Conservation (phyloP, 1,140 invertebrate species). For the Tyrophagus putrescentiae region DNA sequence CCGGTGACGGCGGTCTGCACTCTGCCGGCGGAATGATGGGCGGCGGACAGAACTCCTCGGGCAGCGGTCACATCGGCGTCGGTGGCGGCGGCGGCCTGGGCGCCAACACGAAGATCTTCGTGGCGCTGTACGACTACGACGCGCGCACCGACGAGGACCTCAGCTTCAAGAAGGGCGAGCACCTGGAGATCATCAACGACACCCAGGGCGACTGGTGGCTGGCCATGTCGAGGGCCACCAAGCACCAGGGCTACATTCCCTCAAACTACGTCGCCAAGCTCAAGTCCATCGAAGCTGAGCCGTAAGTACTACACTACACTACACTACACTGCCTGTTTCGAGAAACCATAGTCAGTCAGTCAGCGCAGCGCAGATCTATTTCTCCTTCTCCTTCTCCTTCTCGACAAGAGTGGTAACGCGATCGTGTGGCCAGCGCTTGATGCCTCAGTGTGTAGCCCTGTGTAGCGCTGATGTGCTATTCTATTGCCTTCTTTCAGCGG, state of each 20-base stretch:
- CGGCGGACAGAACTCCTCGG: constrained; percentile 4
- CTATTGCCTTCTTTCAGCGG: no score
- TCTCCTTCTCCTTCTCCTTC: no score
- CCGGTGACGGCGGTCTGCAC: no score
- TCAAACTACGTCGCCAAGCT: constrained; percentile 98
- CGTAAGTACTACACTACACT: constrained; percentile 53
- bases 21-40: neutral
- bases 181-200: constrained; percentile 94
- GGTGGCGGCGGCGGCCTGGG: neutral
- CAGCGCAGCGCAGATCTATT: no score
- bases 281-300: constrained; percentile 97
- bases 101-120: constrained; percentile 48
- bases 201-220: constrained; percentile 99
- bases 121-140: constrained; percentile 96
- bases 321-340: neutral
- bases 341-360: no score
- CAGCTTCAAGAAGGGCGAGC: constrained; percentile 94
- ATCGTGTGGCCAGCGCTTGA: no score
- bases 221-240: constrained; percentile 81
- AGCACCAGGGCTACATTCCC: constrained; percentile 95
- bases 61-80: constrained; percentile 3
- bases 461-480: no score
- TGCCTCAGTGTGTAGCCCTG: no score
- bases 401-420: constrained; percentile 14
- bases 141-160: constrained; percentile 95